These are phyloP conservation scores for Oreortyx pictus DNA, from an alignment of 2,797 vertebrate genomes.

Conservation along the genomic window DNA sequence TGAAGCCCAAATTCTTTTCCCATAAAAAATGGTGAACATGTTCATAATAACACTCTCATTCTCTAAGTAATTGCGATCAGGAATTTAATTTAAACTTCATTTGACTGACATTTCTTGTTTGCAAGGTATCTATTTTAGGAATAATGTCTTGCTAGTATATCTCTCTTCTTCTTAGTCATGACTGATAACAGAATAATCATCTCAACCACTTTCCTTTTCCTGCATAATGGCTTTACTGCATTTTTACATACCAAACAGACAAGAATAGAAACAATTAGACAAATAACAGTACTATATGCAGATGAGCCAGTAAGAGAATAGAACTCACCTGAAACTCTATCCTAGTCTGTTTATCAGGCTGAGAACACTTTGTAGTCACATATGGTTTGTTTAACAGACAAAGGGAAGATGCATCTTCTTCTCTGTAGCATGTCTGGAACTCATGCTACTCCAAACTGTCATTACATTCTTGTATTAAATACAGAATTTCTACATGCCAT, in stretches of 20 bases:
- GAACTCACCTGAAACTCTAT: conserved; percentile 6
- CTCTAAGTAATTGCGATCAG: conserved; percentile 62
- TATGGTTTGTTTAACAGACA: neutral
- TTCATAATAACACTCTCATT: conserved; percentile 40
- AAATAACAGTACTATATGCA: conserved; percentile 61
- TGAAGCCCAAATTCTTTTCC: conserved; percentile 20
- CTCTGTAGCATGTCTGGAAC: neutral
- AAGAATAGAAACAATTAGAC: conserved; percentile 68
- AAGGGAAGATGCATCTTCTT: neutral
- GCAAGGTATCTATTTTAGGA: conserved; percentile 73
- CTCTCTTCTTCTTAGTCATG: conserved; percentile 75
- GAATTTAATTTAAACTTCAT: conserved; percentile 63
- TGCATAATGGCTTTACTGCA: conserved; percentile 58
- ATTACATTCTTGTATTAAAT: neutral
- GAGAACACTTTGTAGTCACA: neutral
- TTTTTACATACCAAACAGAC: conserved; percentile 61
- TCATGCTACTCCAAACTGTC: neutral
- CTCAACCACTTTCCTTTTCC: conserved; percentile 61
- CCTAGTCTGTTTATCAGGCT: neutral
- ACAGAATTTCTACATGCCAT: rapidly evolving
- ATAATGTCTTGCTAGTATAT: conserved; percentile 71
- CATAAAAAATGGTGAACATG: conserved; percentile 52
- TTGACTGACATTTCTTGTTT: conserved; percentile 71
- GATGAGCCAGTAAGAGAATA: conserved; percentile 33
- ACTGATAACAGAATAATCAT: conserved; percentile 73